Base-by-base conservation (phyloP, 2,797 vertebrate genomes). In the Diceros bicornis region DNA sequence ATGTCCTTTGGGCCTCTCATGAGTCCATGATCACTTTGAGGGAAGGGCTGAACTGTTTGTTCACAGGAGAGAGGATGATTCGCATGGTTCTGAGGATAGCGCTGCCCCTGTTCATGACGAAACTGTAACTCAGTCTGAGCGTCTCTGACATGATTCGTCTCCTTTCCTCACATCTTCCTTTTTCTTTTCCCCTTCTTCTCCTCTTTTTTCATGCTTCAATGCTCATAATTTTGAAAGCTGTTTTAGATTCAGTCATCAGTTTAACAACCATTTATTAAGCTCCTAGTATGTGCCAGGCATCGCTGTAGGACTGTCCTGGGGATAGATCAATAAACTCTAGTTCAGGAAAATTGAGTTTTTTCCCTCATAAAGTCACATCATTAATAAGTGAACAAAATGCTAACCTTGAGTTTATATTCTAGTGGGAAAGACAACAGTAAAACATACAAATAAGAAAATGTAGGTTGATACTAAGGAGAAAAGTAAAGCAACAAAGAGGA, bases 231-330 rank as follows among this genome's bases (percentile, higher is more conserved):
- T 93, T 94, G 61, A 91, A 74, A 92, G 21, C 16, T 87, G 47
- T 59, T 92, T 92, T 59, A 82, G 55, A 89, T 41, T 86, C 34
- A 91, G 50, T 61, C 83, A 75, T 96, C 32, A 66, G 50, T 71
- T 78, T 20, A 91, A 27, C 16, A 79, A 44, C 29, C 23, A 74
- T 21, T 72, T 75, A 72, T 74, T 68, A 89, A 96, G 52, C 1
- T 52, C 62, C 59, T 89, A 66, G 20, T 34, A 23, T 23, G 27
- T 61, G 6, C 29, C 25, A 83, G 21, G 2, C 34, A 79, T 77
- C 78, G 20, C 62, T 55, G 7, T 13, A 27, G 44, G 23, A 61
- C 11, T 79, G 4, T 71, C 4, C 16, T 89, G 29, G 44, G n/a
- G 17, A 34, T 57, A 77, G 52, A 29, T 55, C 16, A 81, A 72